Percentiles rank a stretch among this genome's conserved stretches.
Evolutionary conservation across 2,888 invertebrate genomes (phyloP).

Genomic region (Tenthredo amoena): DNA sequence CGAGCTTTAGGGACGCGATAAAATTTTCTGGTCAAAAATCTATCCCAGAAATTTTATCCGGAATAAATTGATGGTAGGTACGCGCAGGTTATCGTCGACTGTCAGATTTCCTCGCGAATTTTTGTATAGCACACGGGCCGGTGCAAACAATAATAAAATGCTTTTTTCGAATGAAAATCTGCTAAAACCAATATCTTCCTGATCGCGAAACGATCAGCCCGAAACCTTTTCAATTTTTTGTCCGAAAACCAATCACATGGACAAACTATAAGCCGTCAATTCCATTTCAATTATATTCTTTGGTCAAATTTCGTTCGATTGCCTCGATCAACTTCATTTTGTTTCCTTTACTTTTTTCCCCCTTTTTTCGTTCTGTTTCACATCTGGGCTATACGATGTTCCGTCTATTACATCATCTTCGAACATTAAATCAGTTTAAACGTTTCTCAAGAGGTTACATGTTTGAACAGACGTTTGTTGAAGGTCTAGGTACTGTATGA

Average conservation of each 20-base stretch:
- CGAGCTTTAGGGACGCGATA: not conserved
- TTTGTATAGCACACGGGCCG: not conserved
- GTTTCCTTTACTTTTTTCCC: not conserved
- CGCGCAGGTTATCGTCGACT: not conserved
- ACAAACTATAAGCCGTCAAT: slow-evolving; percentile 7
- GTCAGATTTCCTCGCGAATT: not conserved
- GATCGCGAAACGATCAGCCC: slow-evolving; percentile 12
- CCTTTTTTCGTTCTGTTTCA: not conserved
- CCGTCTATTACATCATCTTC: not conserved
- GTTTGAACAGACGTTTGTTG: not conserved
- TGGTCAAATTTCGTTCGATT: slow-evolving; percentile 9
- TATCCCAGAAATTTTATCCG: not conserved
- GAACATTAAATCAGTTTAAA: not conserved
- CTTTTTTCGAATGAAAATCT: slow-evolving; percentile 19
- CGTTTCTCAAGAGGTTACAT: not conserved
- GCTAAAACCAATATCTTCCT: slow-evolving; percentile 28
- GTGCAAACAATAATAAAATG: not conserved
- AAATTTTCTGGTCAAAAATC: not conserved
- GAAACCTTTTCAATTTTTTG: slow-evolving; percentile 3
- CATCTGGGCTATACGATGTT: not conserved
- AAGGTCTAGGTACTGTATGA: not conserved
- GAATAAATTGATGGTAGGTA: slow-evolving; percentile 5
- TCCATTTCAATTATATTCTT: slow-evolving; percentile 18
- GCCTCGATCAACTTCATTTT: not conserved
- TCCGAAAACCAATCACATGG: slow-evolving; percentile 21